Evolutionary conservation across 2,888 invertebrate species (phyloP), one percentile per base, ranked within the genome.

Genomic region (Latrodectus elegans): DNA sequence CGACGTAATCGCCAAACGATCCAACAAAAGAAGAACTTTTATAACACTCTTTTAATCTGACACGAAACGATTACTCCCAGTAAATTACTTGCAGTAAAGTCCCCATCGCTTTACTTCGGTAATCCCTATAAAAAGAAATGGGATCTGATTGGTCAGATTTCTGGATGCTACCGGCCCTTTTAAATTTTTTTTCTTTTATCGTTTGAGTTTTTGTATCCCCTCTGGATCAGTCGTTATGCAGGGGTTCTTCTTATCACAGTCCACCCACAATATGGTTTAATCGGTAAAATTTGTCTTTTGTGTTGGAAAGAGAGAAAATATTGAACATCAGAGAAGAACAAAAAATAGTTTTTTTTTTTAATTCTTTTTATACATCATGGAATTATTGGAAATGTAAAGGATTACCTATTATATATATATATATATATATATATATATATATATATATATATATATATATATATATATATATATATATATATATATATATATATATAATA

Each of bases 11-110:
- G 74, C 74, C 74, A 77, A 79, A 77, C 84, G 84, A 67, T 55
- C 60, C 52, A 78, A 78, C 78, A 84, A 84, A 78, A 84, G 70
- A 60, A 60, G 60, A 83, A 84, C 84, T 84, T 84, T 79, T 84
- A 73, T 84, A 84, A 79, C 78, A 84, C 78, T 78, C 84, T 79
- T 84, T 79, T 84, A 84, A 84, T 84, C 84, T 79, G 73, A 84
- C 22, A 74, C 78, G 78, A 79, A 78, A 74, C 85, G 85, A 85
- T 85, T 79, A 79, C 79, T 68, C 79, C 53, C 78, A 74, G 60
- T 75, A 85, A 85, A 85, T 85, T 85, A 85, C 85, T 85, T 70
- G 60, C 52, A 75, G 60, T 85, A 15, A 79, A 85, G 79, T 85
- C 85, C 75, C 85, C 49, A 65, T 64, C 76, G 77, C 72, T 73